Evolutionary conservation across 2,888 invertebrate genomes (phyloP).

Genomic region (Ypsolopha sequella): DNA sequence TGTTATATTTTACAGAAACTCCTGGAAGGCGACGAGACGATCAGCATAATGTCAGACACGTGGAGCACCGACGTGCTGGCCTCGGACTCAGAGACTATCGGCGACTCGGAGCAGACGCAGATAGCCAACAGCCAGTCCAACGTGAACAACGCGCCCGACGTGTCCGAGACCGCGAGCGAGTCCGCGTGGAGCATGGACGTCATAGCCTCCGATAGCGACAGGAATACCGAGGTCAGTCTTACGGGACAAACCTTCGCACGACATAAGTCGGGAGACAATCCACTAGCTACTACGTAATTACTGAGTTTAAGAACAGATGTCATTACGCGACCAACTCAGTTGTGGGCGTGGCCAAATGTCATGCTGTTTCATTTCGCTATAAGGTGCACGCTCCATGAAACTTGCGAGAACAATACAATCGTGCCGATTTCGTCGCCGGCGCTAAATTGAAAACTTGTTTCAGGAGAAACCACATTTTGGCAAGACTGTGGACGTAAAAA

Average conservation of each 20-base stretch:
- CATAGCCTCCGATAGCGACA: conserved; percentile 90
- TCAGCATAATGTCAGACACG: conserved; percentile 97
- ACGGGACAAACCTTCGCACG: neutral
- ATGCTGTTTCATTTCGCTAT: too few relatives aligned
- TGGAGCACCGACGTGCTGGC: conserved; percentile 99
- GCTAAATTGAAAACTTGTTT: too few relatives aligned
- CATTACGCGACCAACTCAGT: too few relatives aligned
- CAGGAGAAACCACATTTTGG: too few relatives aligned
- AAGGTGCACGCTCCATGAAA: too few relatives aligned
- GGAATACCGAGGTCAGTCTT: conserved; percentile 81
- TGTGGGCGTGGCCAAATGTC: too few relatives aligned
- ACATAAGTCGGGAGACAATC: too few relatives aligned
- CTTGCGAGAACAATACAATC: too few relatives aligned
- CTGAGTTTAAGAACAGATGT: too few relatives aligned
- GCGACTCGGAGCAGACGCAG: conserved; percentile 74
- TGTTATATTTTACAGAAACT: conserved; percentile 52
- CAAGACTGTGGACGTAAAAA: too few relatives aligned
- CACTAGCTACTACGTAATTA: too few relatives aligned
- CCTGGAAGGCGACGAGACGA: conserved; percentile 90
- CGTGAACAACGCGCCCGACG: conserved; percentile 72
- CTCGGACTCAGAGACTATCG: conserved; percentile 95
- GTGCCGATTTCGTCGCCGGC: too few relatives aligned
- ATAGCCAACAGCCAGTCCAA: conserved; percentile 30
- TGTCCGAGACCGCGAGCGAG: conserved; percentile 94
- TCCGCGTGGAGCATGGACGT: conserved; percentile 98